phyloP scores from a whole-genome alignment of 2,113 vertebrate genomes.

The Ovis canadensis region DNA sequence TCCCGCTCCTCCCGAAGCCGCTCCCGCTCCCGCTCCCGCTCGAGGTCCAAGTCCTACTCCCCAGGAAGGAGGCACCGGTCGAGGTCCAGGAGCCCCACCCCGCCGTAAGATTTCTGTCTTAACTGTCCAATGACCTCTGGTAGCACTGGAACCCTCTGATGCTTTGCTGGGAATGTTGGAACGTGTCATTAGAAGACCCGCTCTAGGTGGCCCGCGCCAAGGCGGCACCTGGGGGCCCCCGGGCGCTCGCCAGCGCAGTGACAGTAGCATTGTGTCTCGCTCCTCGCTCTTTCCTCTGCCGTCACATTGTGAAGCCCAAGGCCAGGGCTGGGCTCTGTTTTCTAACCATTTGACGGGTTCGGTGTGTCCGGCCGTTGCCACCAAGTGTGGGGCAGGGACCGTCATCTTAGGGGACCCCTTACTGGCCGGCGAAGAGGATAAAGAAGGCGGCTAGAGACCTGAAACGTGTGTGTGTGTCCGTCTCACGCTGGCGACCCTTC shows the following conservation, averaged over 20 bases:
- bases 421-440: background rate
- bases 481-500: background rate
- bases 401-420: background rate
- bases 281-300: background rate
- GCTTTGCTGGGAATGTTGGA: constrained; percentile 9
- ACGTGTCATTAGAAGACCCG: background rate
- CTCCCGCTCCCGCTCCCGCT: constrained; percentile 87
- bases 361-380: background rate
- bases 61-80: constrained; percentile 84
- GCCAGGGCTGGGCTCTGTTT: background rate
- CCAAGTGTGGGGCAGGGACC: background rate
- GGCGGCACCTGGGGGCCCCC: background rate
- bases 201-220: background rate
- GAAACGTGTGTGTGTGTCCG: background rate
- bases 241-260: background rate
- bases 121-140: background rate
- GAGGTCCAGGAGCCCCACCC: constrained; percentile 90
- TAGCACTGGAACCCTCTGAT: background rate
- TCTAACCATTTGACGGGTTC: background rate
- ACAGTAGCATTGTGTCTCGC: background rate
- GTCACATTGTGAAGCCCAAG: background rate
- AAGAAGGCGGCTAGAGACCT: background rate
- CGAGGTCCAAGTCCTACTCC: constrained; percentile 87
- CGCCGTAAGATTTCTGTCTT: constrained; percentile 84
- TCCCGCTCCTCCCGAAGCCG: constrained; percentile 91